Evolutionary conservation across 1,140 invertebrate species (phyloP), one percentile per base, ranked within the genome.

Genomic region (Drosophila orosa): DNA sequence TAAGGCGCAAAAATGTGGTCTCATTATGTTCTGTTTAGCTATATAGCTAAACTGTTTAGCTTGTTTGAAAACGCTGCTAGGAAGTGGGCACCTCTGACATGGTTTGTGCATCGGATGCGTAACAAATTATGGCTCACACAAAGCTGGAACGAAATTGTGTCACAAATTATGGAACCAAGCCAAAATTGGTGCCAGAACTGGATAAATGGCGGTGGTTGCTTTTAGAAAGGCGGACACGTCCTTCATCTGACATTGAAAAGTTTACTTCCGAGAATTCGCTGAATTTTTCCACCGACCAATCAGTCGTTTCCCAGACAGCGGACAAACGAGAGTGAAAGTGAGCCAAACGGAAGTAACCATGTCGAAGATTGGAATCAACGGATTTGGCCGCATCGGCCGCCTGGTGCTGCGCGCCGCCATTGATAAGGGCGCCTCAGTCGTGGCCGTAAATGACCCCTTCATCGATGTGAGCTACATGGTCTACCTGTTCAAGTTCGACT

Each of bases 321-420:
- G 50, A 54, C 50, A 35, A 54, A 9, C 50, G 50, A 54, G 50
- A 54, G 50, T 54, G 50, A 54, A 54, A 54, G 50, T 54, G 50
- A 54, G 50, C 31, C 7, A 54, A 54, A 19, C 50, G 50, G 19
- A 54, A 54, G 50, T 35, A 54, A 54, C 19, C 50, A 54, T 54
- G 50, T 54, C 50, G 50, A 54, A 54, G 50, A 54, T 54, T 54
- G 50, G 50, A 54, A 54, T 54, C 50, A 54, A 54, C 19, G 50
- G 50, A 54, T 54, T 54, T 54, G 50, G 50, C 50, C 50, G 50
- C 10, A 54, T 54, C 31, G 50, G 50, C 50, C 50, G 50, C 33
- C 31, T 54, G 50, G 50, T 54, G 33, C 50, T 54, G 13, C 50
- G 50, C 31, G 50, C 50, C 31, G 50, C 50, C 19, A 15, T 54